These are phyloP conservation scores for Microplitis demolitor DNA, from an alignment of 1,140 invertebrate species.

Conservation along the genomic window DNA sequence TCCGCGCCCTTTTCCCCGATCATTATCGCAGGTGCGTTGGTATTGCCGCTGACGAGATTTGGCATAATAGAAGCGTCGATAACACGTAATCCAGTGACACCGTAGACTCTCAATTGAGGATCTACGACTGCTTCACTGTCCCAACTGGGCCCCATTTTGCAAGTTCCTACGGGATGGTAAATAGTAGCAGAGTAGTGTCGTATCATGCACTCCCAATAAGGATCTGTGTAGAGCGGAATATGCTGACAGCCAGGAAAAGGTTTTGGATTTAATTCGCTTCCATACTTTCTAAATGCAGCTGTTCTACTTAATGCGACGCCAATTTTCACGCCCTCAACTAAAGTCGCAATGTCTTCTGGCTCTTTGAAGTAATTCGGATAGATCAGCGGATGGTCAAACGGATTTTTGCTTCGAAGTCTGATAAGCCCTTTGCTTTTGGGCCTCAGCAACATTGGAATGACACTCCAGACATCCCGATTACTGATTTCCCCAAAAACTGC, in stretches of 20 bases:
- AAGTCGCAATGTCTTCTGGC: constrained; percentile 76
- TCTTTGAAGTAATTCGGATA: constrained; percentile 90
- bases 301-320: constrained; percentile 76
- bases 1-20: constrained; percentile 84
- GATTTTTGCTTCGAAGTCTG: constrained; percentile 79
- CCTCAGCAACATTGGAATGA: constrained; percentile 83
- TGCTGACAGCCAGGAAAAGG: constrained; percentile 75
- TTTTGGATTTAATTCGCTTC: constrained; percentile 70
- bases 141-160: constrained; percentile 89
- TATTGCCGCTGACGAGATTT: constrained; percentile 80
- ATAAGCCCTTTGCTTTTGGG: constrained; percentile 81
- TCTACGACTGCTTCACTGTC: constrained; percentile 88
- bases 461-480: constrained; percentile 81
- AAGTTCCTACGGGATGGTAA: constrained; percentile 89
- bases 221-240: constrained; percentile 70
- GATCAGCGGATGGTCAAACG: constrained; percentile 89
- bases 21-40: constrained; percentile 84
- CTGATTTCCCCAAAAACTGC: constrained; percentile 75
- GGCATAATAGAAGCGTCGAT: constrained; percentile 90
- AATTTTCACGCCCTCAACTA: constrained; percentile 85
- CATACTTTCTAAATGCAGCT: constrained; percentile 71
- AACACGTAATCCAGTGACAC: constrained; percentile 77
- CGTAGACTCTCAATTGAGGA: constrained; percentile 79
- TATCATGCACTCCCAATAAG: constrained; percentile 85
- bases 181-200: constrained; percentile 78